Conservation (phyloP, 2,797 vertebrate genomes). For the Mycteria americana region DNA sequence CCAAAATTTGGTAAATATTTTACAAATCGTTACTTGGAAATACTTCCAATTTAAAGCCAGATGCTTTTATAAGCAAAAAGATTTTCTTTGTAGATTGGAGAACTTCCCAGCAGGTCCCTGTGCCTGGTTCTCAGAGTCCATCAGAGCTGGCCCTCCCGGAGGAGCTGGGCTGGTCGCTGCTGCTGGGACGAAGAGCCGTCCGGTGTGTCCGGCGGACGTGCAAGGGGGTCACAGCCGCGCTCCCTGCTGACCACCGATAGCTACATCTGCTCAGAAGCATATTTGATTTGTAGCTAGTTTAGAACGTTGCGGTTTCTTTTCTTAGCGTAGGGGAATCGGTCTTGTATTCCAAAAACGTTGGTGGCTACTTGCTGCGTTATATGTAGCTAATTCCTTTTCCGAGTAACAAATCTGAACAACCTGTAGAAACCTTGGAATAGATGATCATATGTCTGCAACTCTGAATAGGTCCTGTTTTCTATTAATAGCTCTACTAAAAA, state of each 20-base stretch:
- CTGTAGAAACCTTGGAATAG: neutral
- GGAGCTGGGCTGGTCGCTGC: neutral
- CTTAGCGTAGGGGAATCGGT: neutral
- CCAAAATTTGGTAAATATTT: neutral
- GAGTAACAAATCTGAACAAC: neutral
- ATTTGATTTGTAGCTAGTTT: neutral
- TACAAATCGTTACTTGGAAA: neutral
- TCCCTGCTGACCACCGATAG: neutral
- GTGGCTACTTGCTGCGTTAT: neutral
- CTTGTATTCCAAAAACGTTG: neutral
- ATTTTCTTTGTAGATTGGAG: neutral
- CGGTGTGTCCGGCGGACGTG: fast-evolving
- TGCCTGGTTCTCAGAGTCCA: neutral
- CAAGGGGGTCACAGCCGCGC: fast-evolving
- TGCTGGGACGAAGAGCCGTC: neutral
- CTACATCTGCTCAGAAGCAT: neutral
- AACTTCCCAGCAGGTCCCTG: neutral
- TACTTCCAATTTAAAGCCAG: neutral
- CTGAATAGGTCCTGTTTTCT: conserved; percentile 26
- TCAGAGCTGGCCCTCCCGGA: neutral
- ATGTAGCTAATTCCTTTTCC: neutral
- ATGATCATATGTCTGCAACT: neutral
- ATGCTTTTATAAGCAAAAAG: neutral
- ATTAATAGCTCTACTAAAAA: conserved; percentile 23
- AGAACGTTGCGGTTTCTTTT: too few species aligned